Evolutionary conservation across 1,140 invertebrate genomes (phyloP).

Genomic region (Brachionus asplanchnoidis): DNA sequence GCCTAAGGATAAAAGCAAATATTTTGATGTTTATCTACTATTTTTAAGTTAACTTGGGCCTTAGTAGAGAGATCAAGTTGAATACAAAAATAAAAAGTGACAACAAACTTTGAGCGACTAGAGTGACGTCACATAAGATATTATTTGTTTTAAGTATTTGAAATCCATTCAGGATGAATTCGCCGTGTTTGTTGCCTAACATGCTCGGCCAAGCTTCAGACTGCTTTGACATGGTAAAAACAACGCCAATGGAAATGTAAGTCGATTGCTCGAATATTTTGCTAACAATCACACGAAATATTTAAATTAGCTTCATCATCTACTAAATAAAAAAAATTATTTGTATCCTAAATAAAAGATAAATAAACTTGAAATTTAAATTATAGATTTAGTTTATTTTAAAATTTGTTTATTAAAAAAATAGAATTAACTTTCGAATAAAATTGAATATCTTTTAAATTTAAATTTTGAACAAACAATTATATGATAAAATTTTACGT

Average conservation of each 20-base stretch:
- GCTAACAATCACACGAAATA: not conserved
- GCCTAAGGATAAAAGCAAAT: not conserved
- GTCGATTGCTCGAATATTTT: not conserved
- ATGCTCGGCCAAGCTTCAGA: not conserved
- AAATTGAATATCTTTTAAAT: not conserved
- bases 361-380: not conserved
- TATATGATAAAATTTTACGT: not conserved
- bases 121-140: constrained; percentile 56
- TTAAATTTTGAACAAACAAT: not conserved
- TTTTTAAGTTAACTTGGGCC: not conserved
- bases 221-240: not conserved
- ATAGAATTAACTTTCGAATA: not conserved
- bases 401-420: not conserved
- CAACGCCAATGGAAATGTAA: not conserved
- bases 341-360: not conserved
- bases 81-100: constrained; percentile 11
- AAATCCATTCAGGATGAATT: constrained; percentile 55
- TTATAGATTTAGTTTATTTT: not conserved
- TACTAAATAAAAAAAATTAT: not conserved
- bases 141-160: constrained; percentile 54
- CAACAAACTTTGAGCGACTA: constrained; percentile 55
- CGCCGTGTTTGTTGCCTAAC: constrained; percentile 51
- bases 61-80: not conserved
- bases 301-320: constrained; percentile 13
- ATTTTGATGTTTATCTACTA: not conserved